These are phyloP conservation scores for Corythornis madagascariensis DNA, from an alignment of 2,113 vertebrate genomes.

Conservation along the genomic window DNA sequence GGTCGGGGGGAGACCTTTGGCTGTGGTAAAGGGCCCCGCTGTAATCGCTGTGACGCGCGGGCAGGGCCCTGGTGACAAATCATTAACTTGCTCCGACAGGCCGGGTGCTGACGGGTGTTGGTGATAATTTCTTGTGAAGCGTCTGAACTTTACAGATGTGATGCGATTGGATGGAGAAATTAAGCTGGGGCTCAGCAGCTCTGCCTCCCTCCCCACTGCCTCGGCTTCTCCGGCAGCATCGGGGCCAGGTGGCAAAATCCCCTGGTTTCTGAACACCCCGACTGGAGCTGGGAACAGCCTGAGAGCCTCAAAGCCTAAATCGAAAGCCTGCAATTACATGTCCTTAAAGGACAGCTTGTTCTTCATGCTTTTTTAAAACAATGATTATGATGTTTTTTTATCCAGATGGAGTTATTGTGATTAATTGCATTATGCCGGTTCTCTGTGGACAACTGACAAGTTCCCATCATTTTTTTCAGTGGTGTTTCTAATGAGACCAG, in stretches of 20 bases:
- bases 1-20: constrained; percentile 16
- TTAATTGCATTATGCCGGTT: constrained; percentile 30
- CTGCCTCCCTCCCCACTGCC: not conserved
- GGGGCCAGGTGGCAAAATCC: not conserved
- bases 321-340: not conserved
- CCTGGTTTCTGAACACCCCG: fast-evolving
- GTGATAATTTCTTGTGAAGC: constrained; percentile 70
- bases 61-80: constrained; percentile 67
- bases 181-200: constrained; percentile 36
- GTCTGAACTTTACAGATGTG: constrained; percentile 64
- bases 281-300: not conserved
- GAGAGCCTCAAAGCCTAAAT: not conserved
- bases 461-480: not conserved
- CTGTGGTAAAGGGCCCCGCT: not conserved
- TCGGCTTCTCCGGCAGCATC: not conserved
- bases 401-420: constrained; percentile 55
- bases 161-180: constrained; percentile 57
- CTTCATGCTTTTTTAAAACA: not conserved
- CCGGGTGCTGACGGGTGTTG: constrained; percentile 57
- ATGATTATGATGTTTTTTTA: not conserved
- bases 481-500: not conserved
- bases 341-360: constrained; percentile 29
- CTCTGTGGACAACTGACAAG: not conserved
- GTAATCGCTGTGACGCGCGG: constrained; percentile 58
- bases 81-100: constrained; percentile 72